Percentiles rank a stretch among this genome's conserved stretches.
These are phyloP conservation scores for Cenopis cana DNA, from an alignment of 2,888 invertebrate genomes.

Conservation along the genomic window DNA sequence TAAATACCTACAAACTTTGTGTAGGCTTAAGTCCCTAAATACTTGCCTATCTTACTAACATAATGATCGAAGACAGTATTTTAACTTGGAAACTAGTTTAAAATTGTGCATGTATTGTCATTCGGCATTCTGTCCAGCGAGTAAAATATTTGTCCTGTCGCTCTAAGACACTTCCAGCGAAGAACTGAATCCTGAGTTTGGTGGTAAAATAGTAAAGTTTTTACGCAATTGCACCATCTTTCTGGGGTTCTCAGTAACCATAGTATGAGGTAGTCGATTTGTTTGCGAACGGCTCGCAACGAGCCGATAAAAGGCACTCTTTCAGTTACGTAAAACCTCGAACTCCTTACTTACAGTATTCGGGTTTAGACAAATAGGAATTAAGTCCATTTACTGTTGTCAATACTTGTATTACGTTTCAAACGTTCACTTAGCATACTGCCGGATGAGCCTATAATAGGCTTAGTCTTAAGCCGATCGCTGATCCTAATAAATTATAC, in stretches of 20 bases:
- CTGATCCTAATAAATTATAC: conserved; percentile 41
- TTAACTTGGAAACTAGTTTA: not conserved
- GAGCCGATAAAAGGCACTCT: too few relatives aligned
- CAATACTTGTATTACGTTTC: not conserved
- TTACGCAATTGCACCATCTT: too few relatives aligned
- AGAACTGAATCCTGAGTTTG: too few relatives aligned
- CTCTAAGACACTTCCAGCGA: not conserved
- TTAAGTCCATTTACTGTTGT: not conserved
- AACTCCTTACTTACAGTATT: too few relatives aligned
- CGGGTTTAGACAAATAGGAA: not conserved
- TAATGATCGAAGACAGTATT: not conserved
- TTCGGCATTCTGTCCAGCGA: not conserved
- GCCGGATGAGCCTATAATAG: conserved; percentile 35
- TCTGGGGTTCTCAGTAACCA: too few relatives aligned
- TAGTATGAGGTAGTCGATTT: too few relatives aligned
- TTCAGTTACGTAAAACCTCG: too few relatives aligned
- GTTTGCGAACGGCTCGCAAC: too few relatives aligned
- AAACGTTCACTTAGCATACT: conserved; percentile 25
- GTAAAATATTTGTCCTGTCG: not conserved
- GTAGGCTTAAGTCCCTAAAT: conserved; percentile 32
- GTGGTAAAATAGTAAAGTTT: too few relatives aligned
- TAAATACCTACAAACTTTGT: conserved; percentile 15
- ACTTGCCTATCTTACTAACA: conserved; percentile 17
- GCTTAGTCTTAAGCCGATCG: conserved; percentile 36
- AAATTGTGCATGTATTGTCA: not conserved